Percentiles rank a stretch among this genome's conserved stretches.
These are phyloP conservation scores for Bubo blakistoni DNA, from an alignment of 2,113 vertebrate species.

Conservation along the genomic window DNA sequence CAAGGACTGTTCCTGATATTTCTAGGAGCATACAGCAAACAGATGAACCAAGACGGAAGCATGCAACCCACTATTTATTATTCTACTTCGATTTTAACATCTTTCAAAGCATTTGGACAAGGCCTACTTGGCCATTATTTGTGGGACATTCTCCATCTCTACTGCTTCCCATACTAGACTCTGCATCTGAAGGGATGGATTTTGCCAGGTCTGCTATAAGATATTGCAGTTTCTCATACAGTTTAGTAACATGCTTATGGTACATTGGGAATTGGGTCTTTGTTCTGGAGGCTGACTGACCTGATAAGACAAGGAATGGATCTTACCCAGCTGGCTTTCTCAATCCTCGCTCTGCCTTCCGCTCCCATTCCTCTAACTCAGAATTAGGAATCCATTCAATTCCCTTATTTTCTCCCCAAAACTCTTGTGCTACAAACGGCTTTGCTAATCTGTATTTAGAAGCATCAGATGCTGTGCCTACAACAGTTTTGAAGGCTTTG, in stretches of 20 bases:
- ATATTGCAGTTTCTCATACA: not conserved
- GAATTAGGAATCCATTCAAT: not conserved
- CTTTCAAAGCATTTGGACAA: not conserved
- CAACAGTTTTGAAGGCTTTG: not conserved
- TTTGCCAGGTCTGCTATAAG: not conserved
- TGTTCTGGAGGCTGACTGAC: not conserved
- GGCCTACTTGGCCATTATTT: not conserved
- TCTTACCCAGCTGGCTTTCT: not conserved
- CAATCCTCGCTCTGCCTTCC: not conserved
- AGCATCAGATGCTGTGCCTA: not conserved
- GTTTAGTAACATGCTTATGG: not conserved
- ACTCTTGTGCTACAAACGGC: not conserved
- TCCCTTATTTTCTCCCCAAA: not conserved
- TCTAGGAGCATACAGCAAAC: not conserved
- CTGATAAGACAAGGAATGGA: not conserved
- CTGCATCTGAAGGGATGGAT: not conserved
- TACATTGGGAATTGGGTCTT: not conserved
- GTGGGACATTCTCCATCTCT: not conserved
- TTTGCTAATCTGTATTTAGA: not conserved
- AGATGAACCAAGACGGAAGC: not conserved
- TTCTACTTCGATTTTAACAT: not conserved
- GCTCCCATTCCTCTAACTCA: not conserved
- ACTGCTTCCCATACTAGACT: accelerated
- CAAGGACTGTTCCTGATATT: not conserved
- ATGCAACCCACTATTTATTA: not conserved